Evolutionary conservation across 2,888 invertebrate species (phyloP), one percentile per base, ranked within the genome.

Genomic region (Hemaris fuciformis): DNA sequence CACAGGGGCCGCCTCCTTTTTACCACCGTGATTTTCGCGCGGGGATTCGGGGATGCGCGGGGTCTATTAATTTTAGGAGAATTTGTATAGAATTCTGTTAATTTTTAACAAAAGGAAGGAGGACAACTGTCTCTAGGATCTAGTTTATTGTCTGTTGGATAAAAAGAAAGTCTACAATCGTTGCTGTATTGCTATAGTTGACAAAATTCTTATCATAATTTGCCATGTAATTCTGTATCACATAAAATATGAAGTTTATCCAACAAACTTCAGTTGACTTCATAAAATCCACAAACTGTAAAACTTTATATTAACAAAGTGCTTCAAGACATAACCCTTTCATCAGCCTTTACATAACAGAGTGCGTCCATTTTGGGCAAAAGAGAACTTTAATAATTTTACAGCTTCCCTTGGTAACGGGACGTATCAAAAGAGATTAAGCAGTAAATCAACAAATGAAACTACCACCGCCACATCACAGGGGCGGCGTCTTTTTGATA

Each of bases 381-480:
- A 43, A 43, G 38, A 25, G 57, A 62, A 63, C 66, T 69, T 72
- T 64, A 62, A 76, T 70, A 71, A 71, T 77, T 75, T 74, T 69
- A 74, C 66, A 43, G 74, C 74, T 77, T 75, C 76, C 75, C 69
- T 70, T 10, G 20, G 67, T 66, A 68, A 67, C 67, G 69, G 63
- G 25, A 45, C 45, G 23, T 53, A 53, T 53, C 53, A 53, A 53
- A 74, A 68, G 70, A 76, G 69, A 71, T 70, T 56, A 38, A 63
- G 73, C 62, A 66, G 74, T 85, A 85, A 87, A 85, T 86, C 81
- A 85, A 74, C 57, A 79, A 80, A 84, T 68, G 70, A 68, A 65
- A 38, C 38, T 46, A 23, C 10, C 31, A 53, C 27, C 23, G 74
- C 81, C 81, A 79, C 79, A 81, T 80, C 81, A 76, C 60, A 81